Evolutionary conservation across 2,113 vertebrate genomes (phyloP).

Genomic region (Cephalopholis sonnerati): DNA sequence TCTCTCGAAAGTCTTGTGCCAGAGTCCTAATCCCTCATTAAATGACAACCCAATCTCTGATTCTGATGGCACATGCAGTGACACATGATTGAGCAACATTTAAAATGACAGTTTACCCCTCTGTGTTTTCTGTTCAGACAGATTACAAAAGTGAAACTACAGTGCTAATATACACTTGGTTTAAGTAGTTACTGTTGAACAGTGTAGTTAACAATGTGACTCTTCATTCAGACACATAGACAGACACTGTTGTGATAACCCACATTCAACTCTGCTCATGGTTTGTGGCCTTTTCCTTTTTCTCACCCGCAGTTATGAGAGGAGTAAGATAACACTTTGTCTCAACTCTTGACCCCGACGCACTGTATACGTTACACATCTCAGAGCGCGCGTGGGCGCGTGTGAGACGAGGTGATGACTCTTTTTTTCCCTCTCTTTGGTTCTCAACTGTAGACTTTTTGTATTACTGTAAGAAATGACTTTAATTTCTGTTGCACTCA

Average conservation of each 20-base stretch:
- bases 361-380: constrained; percentile 14
- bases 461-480: not conserved
- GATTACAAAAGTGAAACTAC: not conserved
- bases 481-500: not conserved
- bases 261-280: constrained; percentile 39
- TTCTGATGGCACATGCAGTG: not conserved
- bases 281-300: constrained; percentile 6
- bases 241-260: constrained; percentile 62
- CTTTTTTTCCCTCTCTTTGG: not conserved
- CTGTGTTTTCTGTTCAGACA: not conserved
- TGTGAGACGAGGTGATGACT: not conserved
- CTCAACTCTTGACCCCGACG: constrained; percentile 51
- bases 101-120: not conserved
- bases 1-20: not conserved
- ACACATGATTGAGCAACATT: not conserved
- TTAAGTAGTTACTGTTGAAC: not conserved
- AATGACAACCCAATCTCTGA: not conserved
- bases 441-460: not conserved
- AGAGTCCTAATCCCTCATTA: not conserved
- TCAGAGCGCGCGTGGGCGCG: not conserved
- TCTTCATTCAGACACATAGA: not conserved
- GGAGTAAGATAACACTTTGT: constrained; percentile 50
- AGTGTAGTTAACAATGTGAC: not conserved
- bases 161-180: too few species aligned
- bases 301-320: constrained; percentile 41